Evolutionary conservation across 2,113 vertebrate species (phyloP).

Genomic region (Paratilapia polleni): DNA sequence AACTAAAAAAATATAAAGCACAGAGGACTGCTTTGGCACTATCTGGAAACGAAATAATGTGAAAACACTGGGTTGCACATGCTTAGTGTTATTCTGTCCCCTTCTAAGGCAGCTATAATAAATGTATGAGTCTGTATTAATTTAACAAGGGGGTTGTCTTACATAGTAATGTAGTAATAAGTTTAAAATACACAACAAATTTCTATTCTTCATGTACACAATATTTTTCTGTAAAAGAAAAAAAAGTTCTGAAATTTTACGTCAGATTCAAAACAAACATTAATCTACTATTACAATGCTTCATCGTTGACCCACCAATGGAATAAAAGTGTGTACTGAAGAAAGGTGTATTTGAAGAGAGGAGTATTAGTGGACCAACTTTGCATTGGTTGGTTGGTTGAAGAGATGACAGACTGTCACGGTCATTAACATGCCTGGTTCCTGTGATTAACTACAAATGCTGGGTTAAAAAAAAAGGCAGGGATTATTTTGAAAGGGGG

Average conservation of each 20-base stretch:
- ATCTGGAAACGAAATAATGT: not conserved
- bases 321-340: not conserved
- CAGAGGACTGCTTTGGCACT: not conserved
- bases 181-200: not conserved
- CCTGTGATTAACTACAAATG: too few relatives aligned
- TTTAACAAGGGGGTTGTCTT: not conserved
- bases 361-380: too few relatives aligned
- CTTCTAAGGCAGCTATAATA: not conserved
- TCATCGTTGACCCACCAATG: not conserved
- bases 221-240: not conserved
- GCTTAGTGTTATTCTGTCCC: not conserved
- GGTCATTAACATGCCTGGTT: too few relatives aligned
- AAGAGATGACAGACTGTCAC: too few relatives aligned
- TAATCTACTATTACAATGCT: not conserved
- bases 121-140: not conserved
- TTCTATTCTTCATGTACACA: not conserved
- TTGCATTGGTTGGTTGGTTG: too few relatives aligned
- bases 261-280: not conserved
- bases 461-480: too few relatives aligned
- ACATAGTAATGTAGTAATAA: not conserved
- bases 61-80: not conserved
- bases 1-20: conserved; percentile 1
- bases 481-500: not conserved
- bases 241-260: not conserved
- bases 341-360: too few relatives aligned